These are phyloP conservation scores for Tenebrosternarchus preto DNA, from an alignment of 2,113 vertebrate genomes.

Conservation along the genomic window DNA sequence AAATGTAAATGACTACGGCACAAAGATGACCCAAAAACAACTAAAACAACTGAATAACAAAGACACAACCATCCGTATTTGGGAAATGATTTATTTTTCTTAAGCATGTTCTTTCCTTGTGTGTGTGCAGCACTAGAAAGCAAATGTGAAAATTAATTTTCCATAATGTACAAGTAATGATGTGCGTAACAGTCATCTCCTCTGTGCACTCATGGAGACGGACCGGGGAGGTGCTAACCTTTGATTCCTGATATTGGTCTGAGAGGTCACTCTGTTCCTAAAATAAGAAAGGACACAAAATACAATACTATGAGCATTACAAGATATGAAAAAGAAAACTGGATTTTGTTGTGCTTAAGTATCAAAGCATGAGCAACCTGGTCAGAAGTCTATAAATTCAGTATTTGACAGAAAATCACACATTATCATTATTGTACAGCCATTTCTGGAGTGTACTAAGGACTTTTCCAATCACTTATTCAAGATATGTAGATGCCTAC, in stretches of 20 bases:
- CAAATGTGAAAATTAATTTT: background rate
- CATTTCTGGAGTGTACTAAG: too few species aligned
- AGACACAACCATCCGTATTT: background rate
- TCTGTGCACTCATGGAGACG: conserved; percentile 36
- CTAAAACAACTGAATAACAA: background rate
- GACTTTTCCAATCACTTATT: too few species aligned
- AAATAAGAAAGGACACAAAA: conserved; percentile 37
- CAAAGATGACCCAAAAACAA: background rate
- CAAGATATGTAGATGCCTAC: too few species aligned
- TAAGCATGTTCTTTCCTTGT: background rate
- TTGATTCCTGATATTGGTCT: conserved; percentile 55
- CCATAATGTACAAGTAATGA: background rate
- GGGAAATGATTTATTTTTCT: too few species aligned
- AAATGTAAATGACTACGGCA: background rate
- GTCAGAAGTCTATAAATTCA: background rate
- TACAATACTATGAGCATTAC: background rate
- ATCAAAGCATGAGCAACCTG: background rate
- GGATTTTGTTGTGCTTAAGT: background rate
- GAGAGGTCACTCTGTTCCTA: conserved; percentile 55
- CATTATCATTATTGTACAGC: too few species aligned
- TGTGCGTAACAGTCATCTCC: conserved; percentile 20
- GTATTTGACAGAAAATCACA: too few species aligned
- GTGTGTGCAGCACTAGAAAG: background rate
- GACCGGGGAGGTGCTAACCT: conserved; percentile 40
- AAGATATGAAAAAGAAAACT: background rate